Conservation (phyloP, 2,113 vertebrate genomes). For the Balaeniceps rex region DNA sequence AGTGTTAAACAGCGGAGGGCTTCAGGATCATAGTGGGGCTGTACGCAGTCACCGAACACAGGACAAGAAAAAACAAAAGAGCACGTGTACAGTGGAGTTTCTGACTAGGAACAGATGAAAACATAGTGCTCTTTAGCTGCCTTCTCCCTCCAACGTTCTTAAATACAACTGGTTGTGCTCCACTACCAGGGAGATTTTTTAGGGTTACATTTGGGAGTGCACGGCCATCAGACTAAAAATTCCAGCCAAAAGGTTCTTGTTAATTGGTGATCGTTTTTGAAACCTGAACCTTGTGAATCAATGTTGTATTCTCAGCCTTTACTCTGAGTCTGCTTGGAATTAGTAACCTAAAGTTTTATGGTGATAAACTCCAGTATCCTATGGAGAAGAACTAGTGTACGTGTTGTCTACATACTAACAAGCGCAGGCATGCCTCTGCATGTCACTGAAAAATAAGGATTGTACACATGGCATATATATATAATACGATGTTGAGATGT, state of each 20-base stretch:
- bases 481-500: background rate
- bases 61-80: background rate
- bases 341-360: background rate
- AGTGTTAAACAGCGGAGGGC: background rate
- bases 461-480: background rate
- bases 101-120: background rate
- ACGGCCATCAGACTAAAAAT: background rate
- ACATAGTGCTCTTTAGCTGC: background rate
- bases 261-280: background rate
- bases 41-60: background rate
- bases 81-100: background rate
- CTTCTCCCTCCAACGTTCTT: background rate
- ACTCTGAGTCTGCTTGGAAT: background rate
- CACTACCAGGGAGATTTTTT: background rate
- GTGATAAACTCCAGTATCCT: background rate
- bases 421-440: background rate
- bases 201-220: background rate
- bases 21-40: background rate
- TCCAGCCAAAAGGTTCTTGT: background rate
- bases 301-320: background rate
- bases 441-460: background rate
- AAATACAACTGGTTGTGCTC: background rate
- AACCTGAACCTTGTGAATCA: background rate
- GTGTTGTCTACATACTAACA: background rate
- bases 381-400: background rate